These are phyloP conservation scores for Peromyscus attwateri DNA, from an alignment of 2,797 vertebrate genomes.

Conservation along the genomic window DNA sequence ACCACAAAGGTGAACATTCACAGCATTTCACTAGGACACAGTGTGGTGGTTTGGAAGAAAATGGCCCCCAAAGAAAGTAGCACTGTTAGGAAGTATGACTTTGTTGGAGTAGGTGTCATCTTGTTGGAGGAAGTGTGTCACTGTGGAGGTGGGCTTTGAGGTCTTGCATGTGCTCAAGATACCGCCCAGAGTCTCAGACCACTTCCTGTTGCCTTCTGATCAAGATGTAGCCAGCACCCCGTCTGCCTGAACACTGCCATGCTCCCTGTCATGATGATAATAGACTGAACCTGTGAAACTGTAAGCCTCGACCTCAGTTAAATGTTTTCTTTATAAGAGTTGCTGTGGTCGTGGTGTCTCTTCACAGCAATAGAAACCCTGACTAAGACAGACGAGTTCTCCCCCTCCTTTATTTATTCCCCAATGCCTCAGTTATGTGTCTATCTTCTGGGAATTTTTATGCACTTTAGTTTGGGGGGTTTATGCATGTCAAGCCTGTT, in stretches of 20 bases:
- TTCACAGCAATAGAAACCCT: not conserved
- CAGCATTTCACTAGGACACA: not conserved
- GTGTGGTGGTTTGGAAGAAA: not conserved
- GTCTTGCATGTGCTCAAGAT: not conserved
- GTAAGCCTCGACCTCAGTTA: not conserved
- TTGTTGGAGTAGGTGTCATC: not conserved
- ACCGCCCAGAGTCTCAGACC: not conserved
- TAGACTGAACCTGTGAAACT: not conserved
- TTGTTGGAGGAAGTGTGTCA: not conserved
- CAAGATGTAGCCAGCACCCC: not conserved
- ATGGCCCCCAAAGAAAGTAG: not conserved
- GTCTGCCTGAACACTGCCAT: not conserved
- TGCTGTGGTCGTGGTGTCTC: not conserved
- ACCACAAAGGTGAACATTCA: not conserved
- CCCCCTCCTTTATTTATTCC: not conserved
- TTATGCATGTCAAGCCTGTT: not conserved
- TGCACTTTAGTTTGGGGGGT: not conserved
- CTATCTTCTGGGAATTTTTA: conserved; percentile 37
- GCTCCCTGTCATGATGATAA: not conserved
- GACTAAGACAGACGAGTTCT: not conserved
- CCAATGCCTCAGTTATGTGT: conserved; percentile 8
- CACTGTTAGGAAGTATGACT: not conserved
- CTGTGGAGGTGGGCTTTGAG: not conserved
- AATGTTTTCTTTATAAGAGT: not conserved
- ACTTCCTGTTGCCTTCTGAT: not conserved